These are phyloP conservation scores for Actenoides lindsayi DNA, from an alignment of 2,113 vertebrate species.

Conservation along the genomic window DNA sequence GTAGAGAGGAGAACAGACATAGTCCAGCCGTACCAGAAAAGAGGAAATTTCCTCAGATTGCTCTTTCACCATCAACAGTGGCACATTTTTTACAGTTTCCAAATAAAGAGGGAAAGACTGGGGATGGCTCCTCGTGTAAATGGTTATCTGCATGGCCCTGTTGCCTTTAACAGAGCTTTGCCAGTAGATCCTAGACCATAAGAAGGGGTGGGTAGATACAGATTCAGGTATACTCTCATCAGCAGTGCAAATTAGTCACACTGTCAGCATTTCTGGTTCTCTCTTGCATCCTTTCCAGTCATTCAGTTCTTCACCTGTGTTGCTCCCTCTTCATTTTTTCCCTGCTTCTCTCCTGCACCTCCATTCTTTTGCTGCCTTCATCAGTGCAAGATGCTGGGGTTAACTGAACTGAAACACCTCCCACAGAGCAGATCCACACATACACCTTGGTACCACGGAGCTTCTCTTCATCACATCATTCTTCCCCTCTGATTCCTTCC, in stretches of 20 bases:
- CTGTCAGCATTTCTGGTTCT: neutral
- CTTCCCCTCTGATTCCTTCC: neutral
- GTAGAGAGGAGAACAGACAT: neutral
- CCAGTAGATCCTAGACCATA: neutral
- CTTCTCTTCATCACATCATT: neutral
- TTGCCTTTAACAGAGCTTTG: neutral
- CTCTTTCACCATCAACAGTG: neutral
- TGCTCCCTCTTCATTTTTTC: neutral
- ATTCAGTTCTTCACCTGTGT: neutral
- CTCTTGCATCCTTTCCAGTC: neutral
- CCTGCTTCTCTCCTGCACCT: neutral
- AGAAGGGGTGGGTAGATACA: neutral
- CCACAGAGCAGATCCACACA: neutral
- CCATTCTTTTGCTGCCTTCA: neutral
- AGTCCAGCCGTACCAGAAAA: neutral
- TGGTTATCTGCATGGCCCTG: neutral
- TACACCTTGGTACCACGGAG: neutral
- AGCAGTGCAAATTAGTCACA: neutral
- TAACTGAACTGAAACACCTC: neutral
- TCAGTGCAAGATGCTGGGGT: neutral
- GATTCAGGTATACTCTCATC: neutral
- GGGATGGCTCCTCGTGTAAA: neutral
- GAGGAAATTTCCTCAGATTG: conserved; percentile 4
- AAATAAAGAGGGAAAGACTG: neutral
- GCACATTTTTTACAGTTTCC: neutral